A percentile compares a stretch with the other conserved stretches of the same genome.
Evolutionary conservation across 2,797 vertebrate species (phyloP).

Genomic region (Taeniopygia guttata): DNA sequence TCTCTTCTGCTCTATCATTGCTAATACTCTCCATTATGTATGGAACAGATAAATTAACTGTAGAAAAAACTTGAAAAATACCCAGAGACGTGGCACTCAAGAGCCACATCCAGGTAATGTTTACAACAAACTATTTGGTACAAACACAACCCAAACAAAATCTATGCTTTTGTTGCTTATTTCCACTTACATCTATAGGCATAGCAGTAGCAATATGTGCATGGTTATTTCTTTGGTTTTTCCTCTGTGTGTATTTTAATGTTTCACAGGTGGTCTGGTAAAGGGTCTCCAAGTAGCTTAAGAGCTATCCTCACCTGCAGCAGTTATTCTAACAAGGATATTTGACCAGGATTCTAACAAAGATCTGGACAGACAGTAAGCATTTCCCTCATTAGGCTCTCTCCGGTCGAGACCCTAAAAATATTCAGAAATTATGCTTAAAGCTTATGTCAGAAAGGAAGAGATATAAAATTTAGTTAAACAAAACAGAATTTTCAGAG

Average conservation of each 20-base stretch:
- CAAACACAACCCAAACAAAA: not conserved
- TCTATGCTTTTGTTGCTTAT: not conserved
- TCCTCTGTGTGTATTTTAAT: not conserved
- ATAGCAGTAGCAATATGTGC: not conserved
- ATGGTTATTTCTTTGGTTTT: rapidly evolving
- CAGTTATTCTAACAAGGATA: not conserved
- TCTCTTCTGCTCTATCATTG: not conserved
- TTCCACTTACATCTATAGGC: not conserved
- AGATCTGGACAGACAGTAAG: not conserved
- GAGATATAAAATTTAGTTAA: not conserved
- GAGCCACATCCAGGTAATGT: not conserved
- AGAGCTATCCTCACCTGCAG: not conserved
- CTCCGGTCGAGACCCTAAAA: not conserved
- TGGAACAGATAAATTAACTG: not conserved
- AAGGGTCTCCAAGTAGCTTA: not conserved
- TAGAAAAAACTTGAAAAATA: not conserved
- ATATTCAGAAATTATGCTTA: not conserved
- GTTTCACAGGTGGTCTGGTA: not conserved
- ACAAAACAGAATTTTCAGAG: not conserved
- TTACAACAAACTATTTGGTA: not conserved
- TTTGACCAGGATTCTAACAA: not conserved
- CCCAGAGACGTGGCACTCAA: not conserved
- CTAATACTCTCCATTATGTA: not conserved
- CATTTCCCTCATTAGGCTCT: not conserved
- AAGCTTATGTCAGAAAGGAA: not conserved